Conservation (phyloP, 2,797 vertebrate genomes). For the Rhyacichthys aspro region DNA sequence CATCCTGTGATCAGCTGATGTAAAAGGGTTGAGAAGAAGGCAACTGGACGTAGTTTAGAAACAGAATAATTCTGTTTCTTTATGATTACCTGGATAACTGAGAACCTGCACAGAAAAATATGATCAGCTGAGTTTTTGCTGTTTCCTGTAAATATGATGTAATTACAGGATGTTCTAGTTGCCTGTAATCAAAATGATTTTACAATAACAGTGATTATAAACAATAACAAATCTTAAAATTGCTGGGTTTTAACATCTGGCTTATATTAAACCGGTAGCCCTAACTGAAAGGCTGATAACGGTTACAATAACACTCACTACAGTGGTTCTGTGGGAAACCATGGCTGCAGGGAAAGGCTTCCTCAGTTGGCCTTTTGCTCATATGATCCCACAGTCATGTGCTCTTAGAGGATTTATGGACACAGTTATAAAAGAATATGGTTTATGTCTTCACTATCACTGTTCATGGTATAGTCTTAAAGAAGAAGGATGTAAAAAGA, state of each 20-base stretch:
- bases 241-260: not conserved
- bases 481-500: slow-evolving; percentile 4
- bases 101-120: too few species aligned
- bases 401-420: not conserved
- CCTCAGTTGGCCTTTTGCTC: slow-evolving; percentile 21
- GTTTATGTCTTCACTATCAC: not conserved
- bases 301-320: not conserved
- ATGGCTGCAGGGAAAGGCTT: slow-evolving; percentile 17
- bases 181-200: not conserved
- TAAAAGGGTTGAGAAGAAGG: too few species aligned
- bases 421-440: slow-evolving; percentile 1
- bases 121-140: not conserved
- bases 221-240: not conserved
- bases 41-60: too few species aligned
- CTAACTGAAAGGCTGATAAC: too few species aligned
- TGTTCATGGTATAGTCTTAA: not conserved
- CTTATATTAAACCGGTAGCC: not conserved
- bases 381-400: slow-evolving; percentile 53
- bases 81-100: too few species aligned
- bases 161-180: not conserved
- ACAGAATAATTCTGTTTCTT: too few species aligned
- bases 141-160: not conserved
- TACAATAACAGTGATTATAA: not conserved
- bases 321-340: slow-evolving; percentile 23
- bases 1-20: too few species aligned